Evolutionary conservation across 2,888 invertebrate genomes (phyloP).

Genomic region (Phrixothrix hirtus): DNA sequence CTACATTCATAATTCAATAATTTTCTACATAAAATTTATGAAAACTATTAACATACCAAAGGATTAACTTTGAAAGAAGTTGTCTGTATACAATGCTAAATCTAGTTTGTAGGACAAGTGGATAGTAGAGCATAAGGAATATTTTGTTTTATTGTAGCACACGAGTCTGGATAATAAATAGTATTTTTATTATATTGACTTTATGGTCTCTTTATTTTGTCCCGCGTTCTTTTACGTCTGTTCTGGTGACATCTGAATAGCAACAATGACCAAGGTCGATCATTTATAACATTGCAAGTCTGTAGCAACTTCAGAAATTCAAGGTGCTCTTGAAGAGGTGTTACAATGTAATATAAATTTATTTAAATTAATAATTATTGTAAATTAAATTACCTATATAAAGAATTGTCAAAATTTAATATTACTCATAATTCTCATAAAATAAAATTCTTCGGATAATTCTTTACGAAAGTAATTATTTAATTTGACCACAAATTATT

Average conservation of each 20-base stretch:
- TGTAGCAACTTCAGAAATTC: conserved; percentile 20
- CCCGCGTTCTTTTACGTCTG: conserved; percentile 41
- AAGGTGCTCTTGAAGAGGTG: conserved; percentile 22
- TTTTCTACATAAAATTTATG: not conserved
- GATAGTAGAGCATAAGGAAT: conserved; percentile 25
- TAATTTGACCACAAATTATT: no score
- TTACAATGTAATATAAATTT: no score
- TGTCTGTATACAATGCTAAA: conserved; percentile 25
- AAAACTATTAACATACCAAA: conserved; percentile 3
- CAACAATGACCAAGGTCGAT: conserved; percentile 50
- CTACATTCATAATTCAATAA: not conserved
- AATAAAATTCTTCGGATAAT: not conserved
- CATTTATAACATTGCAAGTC: conserved; percentile 39
- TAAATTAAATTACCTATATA: no score
- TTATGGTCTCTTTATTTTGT: conserved; percentile 51
- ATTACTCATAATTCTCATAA: no score
- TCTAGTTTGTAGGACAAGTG: conserved; percentile 24
- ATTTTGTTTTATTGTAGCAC: conserved; percentile 46
- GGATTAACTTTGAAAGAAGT: not conserved
- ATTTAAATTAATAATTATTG: no score
- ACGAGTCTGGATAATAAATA: conserved; percentile 48
- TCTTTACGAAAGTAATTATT: not conserved
- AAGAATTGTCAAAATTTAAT: no score
- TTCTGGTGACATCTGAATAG: conserved; percentile 50
- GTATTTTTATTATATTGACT: conserved; percentile 51